Base-by-base conservation (phyloP, 2,113 vertebrate species). In the Podocnemis expansa region DNA sequence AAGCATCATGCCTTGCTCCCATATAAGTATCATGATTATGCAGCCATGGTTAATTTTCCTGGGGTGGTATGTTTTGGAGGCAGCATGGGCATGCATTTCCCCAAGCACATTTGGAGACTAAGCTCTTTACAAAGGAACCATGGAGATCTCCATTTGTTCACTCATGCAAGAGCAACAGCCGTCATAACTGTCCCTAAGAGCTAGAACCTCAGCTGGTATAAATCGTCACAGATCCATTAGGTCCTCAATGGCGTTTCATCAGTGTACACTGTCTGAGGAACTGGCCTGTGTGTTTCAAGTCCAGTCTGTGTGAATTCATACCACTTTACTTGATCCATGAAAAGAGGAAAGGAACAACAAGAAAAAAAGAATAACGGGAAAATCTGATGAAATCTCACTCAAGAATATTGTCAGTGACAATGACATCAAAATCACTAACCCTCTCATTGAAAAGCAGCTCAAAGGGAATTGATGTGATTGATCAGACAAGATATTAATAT, bases 221-320 rank as follows among this genome's bases (percentile, higher is more conserved):
- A 38, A 60, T 4, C 38, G 31, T 8, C 85, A 76, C 80, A 89
- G 52, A 4, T 0, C 1, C 1, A 12, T 22, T 27, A 6, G 70
- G 89, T 78, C 10, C n/a, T 55, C 0, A 67, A 10, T 70, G n/a
- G 63, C 21, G n/a, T 70, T 70, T 70, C n/a, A 70, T n/a, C 63
- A 0, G 0, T 11, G 49, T 92, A 90, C 84, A 60, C 13, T 1
- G 5, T 80, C 11, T 89, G 27, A 70, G 1, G 0, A 85, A 85
- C 89, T 91, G 24, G 80, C 90, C 56, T 5, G 5, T 0, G 0
- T 82, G 21, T 2, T 56, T 91, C n/a, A 92, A 91, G 84, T 2
- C 4, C 11, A 31, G 63, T 38, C 8, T 2, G 4, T 93, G 5
- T 76, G 73, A 76, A 76, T 76, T 76, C 41, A 27, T 76, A 21